phyloP scores from a whole-genome alignment of 1,140 invertebrate genomes.

The Latrodectus geometricus region DNA sequence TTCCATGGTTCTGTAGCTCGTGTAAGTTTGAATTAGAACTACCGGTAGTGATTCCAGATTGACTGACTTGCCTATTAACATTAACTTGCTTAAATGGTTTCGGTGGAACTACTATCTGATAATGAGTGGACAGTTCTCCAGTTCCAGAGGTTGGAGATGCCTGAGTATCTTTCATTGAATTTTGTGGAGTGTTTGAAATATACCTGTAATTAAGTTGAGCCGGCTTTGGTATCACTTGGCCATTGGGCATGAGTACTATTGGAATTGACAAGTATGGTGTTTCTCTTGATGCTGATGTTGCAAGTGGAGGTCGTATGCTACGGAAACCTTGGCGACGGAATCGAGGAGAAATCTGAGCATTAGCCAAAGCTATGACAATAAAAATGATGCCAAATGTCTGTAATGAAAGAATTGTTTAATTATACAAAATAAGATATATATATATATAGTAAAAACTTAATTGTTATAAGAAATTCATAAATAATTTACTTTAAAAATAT shows the following conservation, averaged over 20 bases:
- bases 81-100: neutral
- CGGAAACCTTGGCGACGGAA: neutral
- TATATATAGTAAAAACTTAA: neutral
- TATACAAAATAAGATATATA: neutral
- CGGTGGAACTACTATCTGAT: conserved; percentile 8
- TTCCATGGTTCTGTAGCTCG: conserved; percentile 7
- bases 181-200: neutral
- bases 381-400: conserved; percentile 9
- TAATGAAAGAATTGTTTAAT: neutral
- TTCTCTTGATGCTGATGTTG: conserved; percentile 21
- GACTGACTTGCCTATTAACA: no score
- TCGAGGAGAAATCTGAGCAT: conserved; percentile 1
- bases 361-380: neutral
- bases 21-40: no score
- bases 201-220: conserved; percentile 16
- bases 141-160: neutral
- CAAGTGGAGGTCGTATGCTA: conserved; percentile 2
- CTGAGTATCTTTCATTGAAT: neutral
- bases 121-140: neutral
- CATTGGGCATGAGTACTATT: conserved; percentile 49
- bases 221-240: conserved; percentile 22
- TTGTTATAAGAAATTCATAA: neutral
- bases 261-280: conserved; percentile 39
- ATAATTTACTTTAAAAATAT: no score
- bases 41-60: no score